Evolutionary conservation across 2,113 vertebrate species (phyloP).

Genomic region (Nothoprocta pentlandii): DNA sequence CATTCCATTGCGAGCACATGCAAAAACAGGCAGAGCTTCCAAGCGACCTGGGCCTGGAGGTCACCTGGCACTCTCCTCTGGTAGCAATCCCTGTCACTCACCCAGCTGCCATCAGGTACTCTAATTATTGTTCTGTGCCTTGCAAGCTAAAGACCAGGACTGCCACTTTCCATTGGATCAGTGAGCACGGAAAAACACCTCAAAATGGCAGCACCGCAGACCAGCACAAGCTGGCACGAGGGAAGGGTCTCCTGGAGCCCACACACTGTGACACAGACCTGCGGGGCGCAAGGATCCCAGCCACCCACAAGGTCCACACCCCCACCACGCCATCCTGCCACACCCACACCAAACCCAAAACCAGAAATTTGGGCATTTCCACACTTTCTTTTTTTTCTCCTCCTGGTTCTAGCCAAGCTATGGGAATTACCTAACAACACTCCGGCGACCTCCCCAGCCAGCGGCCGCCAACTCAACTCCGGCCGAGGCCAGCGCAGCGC

Average conservation of each 20-base stretch:
- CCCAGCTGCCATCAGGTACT: rapidly evolving
- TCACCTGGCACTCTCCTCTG: background rate
- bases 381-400: background rate
- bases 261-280: too few relatives aligned
- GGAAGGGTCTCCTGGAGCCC: conserved; percentile 28
- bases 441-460: background rate
- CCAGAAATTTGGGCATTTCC: background rate
- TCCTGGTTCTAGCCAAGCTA: conserved; percentile 25
- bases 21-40: rapidly evolving
- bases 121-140: background rate
- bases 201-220: conserved; percentile 8
- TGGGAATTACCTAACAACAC: background rate
- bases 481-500: too few relatives aligned
- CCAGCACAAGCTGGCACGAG: conserved; percentile 30
- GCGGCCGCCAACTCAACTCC: background rate
- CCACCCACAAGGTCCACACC: conserved; percentile 27
- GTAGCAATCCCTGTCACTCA: rapidly evolving
- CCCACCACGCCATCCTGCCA: too few relatives aligned
- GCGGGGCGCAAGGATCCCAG: background rate
- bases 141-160: background rate
- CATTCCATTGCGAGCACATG: rapidly evolving
- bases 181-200: background rate
- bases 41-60: rapidly evolving
- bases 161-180: background rate
- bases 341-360: conserved; percentile 13